These are phyloP conservation scores for Xenopus laevis DNA, from an alignment of 2,113 vertebrate species.

Conservation along the genomic window DNA sequence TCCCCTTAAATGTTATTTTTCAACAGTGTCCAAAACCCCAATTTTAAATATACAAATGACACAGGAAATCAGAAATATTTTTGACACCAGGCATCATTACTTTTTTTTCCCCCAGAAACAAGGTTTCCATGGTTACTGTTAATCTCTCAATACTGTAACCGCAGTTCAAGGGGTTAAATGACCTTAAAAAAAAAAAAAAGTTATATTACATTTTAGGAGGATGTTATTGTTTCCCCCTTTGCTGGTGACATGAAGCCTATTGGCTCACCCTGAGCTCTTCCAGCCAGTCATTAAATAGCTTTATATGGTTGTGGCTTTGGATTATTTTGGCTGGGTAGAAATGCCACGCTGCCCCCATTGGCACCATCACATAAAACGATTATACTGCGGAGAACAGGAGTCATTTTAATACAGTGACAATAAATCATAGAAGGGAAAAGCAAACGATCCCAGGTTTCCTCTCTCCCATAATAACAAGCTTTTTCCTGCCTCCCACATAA, in stretches of 20 bases:
- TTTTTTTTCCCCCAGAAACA: background rate
- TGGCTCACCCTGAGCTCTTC: constrained; percentile 21
- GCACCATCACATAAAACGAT: constrained; percentile 31
- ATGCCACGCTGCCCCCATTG: constrained; percentile 23
- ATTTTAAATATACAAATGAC: background rate
- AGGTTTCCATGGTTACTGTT: background rate
- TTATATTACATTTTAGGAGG: background rate
- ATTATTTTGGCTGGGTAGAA: constrained; percentile 37
- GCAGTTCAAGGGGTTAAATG: constrained; percentile 13
- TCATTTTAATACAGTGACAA: constrained; percentile 40
- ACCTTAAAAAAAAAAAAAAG: background rate
- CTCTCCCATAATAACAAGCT: constrained; percentile 20
- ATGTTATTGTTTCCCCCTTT: constrained; percentile 15
- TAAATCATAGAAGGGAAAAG: constrained; percentile 29
- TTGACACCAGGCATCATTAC: background rate
- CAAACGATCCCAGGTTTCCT: constrained; percentile 16
- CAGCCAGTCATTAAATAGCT: constrained; percentile 38
- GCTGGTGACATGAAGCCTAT: constrained; percentile 23
- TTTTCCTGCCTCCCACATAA: constrained; percentile 47
- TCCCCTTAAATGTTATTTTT: background rate
- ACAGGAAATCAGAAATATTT: background rate
- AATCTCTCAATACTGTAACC: background rate
- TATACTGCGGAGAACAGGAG: constrained; percentile 29
- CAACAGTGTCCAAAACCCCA: background rate
- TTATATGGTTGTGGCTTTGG: constrained; percentile 18